These are phyloP conservation scores for Chaenogobius annularis DNA, from an alignment of 2,113 vertebrate genomes.

Conservation along the genomic window DNA sequence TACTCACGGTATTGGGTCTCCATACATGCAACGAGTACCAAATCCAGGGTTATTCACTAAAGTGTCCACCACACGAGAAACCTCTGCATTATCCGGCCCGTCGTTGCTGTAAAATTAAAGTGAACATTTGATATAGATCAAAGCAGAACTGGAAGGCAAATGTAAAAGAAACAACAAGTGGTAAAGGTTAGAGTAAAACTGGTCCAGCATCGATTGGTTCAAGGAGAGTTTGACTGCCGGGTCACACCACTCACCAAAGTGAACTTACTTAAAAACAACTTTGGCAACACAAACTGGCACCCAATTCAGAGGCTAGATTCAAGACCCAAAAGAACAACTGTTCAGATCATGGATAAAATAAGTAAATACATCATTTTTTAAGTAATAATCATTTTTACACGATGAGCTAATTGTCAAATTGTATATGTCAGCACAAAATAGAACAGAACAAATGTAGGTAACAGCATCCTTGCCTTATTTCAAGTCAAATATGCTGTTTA, in stretches of 20 bases:
- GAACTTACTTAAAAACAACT: neutral
- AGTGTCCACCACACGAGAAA: constrained; percentile 79
- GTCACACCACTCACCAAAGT: neutral
- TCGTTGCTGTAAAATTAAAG: constrained; percentile 81
- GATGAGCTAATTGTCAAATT: neutral
- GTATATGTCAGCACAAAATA: no score
- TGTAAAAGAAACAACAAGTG: neutral
- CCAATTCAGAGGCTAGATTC: neutral
- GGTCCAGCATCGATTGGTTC: constrained; percentile 3
- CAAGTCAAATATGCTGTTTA: no score
- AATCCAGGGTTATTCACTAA: constrained; percentile 88
- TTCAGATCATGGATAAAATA: neutral
- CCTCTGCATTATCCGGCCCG: constrained; percentile 75
- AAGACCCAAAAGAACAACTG: neutral
- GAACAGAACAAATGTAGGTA: no score
- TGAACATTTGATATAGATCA: neutral
- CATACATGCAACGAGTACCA: constrained; percentile 91
- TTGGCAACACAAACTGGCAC: constrained; percentile 1
- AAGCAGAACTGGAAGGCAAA: neutral
- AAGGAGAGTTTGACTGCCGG: neutral
- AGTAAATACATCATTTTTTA: no score
- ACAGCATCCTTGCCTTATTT: no score
- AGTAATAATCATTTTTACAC: neutral
- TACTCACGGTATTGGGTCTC: constrained; percentile 90
- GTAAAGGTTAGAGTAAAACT: neutral